These are phyloP conservation scores for Saguinus imperator DNA, from an alignment of 2,113 vertebrate species.

Conservation along the genomic window DNA sequence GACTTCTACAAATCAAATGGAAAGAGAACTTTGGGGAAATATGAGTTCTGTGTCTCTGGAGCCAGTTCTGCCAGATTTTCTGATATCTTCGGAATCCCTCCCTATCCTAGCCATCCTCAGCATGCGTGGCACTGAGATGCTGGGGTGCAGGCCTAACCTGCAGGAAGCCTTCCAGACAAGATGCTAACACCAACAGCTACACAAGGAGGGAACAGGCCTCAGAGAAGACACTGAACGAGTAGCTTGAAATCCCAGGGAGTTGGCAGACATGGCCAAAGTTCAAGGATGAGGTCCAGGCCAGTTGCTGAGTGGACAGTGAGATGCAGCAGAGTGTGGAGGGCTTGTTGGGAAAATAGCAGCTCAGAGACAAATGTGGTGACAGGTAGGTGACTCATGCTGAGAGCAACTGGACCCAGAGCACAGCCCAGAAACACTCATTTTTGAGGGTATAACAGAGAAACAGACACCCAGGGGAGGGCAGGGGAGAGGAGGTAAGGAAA, in stretches of 20 bases:
- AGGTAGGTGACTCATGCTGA: not conserved
- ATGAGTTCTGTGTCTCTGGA: not conserved
- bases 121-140: not conserved
- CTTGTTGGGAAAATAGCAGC: not conserved
- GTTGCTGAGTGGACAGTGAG: not conserved
- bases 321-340: not conserved
- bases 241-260: not conserved
- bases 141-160: not conserved
- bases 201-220: not conserved
- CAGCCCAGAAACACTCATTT: not conserved
- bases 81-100: not conserved
- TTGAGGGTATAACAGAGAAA: not conserved
- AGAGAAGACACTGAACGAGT: not conserved
- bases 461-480: not conserved
- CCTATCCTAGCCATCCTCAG: not conserved
- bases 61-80: not conserved
- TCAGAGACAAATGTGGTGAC: not conserved
- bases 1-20: not conserved
- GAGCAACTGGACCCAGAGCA: not conserved
- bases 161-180: not conserved
- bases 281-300: not conserved
- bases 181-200: not conserved
- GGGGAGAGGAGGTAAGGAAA: accelerated
- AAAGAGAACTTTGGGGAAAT: not conserved
- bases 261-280: not conserved